Conservation (phyloP, 2,888 invertebrate genomes). For the Drosophila buzzatii region DNA sequence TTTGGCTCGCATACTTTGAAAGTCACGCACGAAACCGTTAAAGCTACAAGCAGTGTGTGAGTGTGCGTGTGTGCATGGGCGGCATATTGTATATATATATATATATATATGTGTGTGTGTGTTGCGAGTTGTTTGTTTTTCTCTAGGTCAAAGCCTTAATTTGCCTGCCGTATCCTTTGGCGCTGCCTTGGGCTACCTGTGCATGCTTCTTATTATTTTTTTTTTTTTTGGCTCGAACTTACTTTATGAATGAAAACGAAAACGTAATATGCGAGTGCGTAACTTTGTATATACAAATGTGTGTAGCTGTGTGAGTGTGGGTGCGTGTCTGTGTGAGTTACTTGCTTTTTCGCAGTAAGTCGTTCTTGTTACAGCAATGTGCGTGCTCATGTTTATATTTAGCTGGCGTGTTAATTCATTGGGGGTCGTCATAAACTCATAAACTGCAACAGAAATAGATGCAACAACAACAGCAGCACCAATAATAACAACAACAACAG, state of each 20-base stretch:
- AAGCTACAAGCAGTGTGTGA: constrained; percentile 38
- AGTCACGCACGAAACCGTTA: constrained; percentile 76
- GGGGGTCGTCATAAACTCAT: constrained; percentile 61
- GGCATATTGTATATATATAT: neutral
- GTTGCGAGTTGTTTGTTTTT: constrained; percentile 64
- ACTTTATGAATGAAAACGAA: constrained; percentile 71
- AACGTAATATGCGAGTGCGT: constrained; percentile 25
- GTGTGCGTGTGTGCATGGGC: constrained; percentile 30
- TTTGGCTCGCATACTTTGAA: constrained; percentile 70
- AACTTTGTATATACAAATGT: constrained; percentile 6
- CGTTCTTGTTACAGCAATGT: constrained; percentile 41
- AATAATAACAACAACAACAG: constrained; percentile 30
- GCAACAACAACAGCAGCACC: constrained; percentile 35
- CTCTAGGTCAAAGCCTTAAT: constrained; percentile 81
- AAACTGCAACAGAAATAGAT: constrained; percentile 69
- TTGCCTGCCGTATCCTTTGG: constrained; percentile 67
- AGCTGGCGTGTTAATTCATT: constrained; percentile 63
- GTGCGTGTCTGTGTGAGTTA: constrained; percentile 25
- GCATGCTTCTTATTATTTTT: constrained; percentile 28
- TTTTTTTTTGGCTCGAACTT: constrained; percentile 53
- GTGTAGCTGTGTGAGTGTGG: neutral
- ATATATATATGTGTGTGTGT: constrained; percentile 17
- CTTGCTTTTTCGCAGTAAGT: constrained; percentile 34
- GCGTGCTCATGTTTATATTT: constrained; percentile 49
- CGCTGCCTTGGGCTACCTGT: constrained; percentile 51